Evolutionary conservation across 2,888 invertebrate species (phyloP), one percentile per base, ranked within the genome.

Genomic region (Lochmaea crataegi): DNA sequence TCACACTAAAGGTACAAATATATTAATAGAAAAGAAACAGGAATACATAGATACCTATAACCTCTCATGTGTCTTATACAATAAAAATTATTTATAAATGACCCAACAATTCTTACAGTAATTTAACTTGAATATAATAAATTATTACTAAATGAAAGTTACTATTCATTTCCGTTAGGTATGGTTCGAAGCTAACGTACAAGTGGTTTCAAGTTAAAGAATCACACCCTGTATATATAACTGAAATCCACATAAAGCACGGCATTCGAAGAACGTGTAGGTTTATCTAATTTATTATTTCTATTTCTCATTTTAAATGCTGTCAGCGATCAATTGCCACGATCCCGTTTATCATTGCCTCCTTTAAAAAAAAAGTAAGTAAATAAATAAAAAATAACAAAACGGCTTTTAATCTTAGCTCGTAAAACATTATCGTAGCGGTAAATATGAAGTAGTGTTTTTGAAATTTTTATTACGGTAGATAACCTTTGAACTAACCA

Each of bases 211-310:
- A 22, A 22, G 22, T 22, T 22, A 32, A 32, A 32, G 4, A 38
- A n/a, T 26, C 65, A 48, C 65, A 65, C 65, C 65, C 65, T 65
- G 65, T 65, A 58, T 22, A 63, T 32, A 45, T 42, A 45, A 16
- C 22, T 45, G 67, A 67, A 42, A 45, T 32, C 38, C 42, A 16
- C 58, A 58, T 45, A 67, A 67, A 67, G 58, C 45, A 45, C 58
- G 22, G 67, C 58, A 18, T 58, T 61, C 56, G 42, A 48, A 56
- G 66, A 67, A 61, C 14, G 58, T 45, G 66, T 71, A 65, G 71
- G 71, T 53, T 53, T 66, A 60, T 66, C 66, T 65, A 67, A 71
- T 53, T 67, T 41, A 71, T 71, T 61, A 58, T 65, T 53, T 65
- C 48, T 26, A 18, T 16, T 58, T 26, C 26, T 41, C 58, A 58